Conservation (phyloP, 1,140 invertebrate genomes). For the Musca domestica region DNA sequence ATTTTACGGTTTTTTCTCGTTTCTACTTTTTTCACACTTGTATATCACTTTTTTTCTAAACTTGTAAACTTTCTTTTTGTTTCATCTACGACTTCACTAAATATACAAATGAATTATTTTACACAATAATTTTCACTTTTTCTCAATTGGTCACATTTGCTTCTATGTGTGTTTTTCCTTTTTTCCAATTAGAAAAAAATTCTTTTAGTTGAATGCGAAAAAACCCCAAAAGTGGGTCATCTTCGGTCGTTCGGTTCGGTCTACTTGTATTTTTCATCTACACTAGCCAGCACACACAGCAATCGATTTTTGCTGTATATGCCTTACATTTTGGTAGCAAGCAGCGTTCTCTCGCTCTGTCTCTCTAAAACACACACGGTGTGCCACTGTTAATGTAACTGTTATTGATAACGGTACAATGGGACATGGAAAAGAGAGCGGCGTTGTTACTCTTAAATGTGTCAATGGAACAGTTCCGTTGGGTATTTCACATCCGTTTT, state of each 20-base stretch:
- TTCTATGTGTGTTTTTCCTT: slow-evolving; percentile 26
- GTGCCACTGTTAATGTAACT: background rate
- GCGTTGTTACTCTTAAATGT: background rate
- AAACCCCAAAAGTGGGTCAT: slow-evolving; percentile 52
- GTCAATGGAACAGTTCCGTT: slow-evolving; percentile 7
- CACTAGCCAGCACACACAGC: slow-evolving; percentile 14
- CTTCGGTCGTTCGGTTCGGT: slow-evolving; percentile 46
- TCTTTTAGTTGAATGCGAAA: slow-evolving; percentile 44
- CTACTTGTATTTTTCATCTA: slow-evolving; percentile 23
- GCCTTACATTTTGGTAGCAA: background rate
- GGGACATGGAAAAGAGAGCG: background rate
- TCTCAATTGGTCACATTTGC: background rate
- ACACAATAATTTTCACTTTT: slow-evolving; percentile 4
- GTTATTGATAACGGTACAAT: slow-evolving; percentile 6
- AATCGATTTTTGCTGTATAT: slow-evolving; percentile 22
- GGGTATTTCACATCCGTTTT: slow-evolving; percentile 1
- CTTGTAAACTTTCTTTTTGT: no score
- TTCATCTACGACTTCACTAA: no score
- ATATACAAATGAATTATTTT: background rate
- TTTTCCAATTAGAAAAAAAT: slow-evolving; percentile 34
- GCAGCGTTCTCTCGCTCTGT: background rate
- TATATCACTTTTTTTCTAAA: slow-evolving; percentile 5
- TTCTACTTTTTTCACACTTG: slow-evolving; percentile 3
- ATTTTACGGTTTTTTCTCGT: background rate
- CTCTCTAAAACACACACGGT: no score